Conservation (phyloP, 2,888 invertebrate genomes). For the Andrena chrysosceles region DNA sequence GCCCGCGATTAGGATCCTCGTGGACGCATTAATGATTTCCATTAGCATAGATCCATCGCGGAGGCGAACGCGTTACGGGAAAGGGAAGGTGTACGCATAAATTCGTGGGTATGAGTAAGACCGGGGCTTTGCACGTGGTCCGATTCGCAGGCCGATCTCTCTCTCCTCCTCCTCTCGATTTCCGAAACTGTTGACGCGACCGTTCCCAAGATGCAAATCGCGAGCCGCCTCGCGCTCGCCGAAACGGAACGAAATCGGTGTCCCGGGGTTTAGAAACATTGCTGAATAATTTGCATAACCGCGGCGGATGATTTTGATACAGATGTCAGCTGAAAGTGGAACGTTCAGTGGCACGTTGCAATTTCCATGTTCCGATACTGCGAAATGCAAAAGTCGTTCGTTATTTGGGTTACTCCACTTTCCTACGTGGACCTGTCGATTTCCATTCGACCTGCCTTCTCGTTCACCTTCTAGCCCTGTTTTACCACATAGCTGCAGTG, state of each 20-base stretch:
- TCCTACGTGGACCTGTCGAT: background rate
- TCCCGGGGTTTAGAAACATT: background rate
- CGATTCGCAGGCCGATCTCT: conserved; percentile 64
- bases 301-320: too few species aligned
- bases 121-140: conserved; percentile 68
- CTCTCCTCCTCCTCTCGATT: conserved; percentile 27
- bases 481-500: background rate
- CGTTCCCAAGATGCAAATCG: conserved; percentile 14
- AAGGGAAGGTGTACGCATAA: conserved; percentile 56
- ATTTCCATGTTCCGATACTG: conserved; percentile 2
- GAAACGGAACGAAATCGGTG: background rate
- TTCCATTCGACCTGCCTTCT: background rate
- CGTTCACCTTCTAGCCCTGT: background rate
- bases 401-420: conserved; percentile 12
- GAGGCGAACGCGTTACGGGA: conserved; percentile 70
- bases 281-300: background rate
- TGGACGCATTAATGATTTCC: conserved; percentile 81
- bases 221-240: too few species aligned
- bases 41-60: conserved; percentile 84
- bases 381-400: background rate
- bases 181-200: background rate
- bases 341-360: background rate
- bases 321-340: background rate
- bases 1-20: conserved; percentile 75
- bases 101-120: conserved; percentile 58